Base-by-base conservation (phyloP, 2,888 invertebrate genomes). In the Pimpla rufipes region DNA sequence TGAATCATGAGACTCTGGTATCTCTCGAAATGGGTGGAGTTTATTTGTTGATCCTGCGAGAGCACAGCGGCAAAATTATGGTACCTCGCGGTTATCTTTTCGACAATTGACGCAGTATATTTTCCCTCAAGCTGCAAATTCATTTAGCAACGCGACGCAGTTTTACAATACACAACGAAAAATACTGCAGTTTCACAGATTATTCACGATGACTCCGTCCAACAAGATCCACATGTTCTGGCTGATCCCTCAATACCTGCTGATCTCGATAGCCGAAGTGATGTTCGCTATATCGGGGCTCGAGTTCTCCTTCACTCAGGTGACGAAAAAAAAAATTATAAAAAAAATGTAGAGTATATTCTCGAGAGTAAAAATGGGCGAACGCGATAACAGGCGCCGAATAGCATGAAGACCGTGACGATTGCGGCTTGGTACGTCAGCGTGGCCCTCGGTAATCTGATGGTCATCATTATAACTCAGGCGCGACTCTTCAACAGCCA, bases 371-470 rank as follows among this genome's bases (percentile, higher is more conserved):
- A 42, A 62, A 71, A 77, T 55, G 40, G 23, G 10, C 7, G 11
- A 37, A 42, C 70, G 3, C 42, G 57, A 79, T 64, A 7, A 85
- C 89, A 96, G 96, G 97, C 97, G 2, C 97, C 97, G 0, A 95
- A 95, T 88, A 96, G 96, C 84, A 97, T 98, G 97, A 97, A 97
- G 93, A 97, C 97, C 0, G 96, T 98, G 4, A 95, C 97, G 0
- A 96, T 97, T 89, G 97, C 97, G 0, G 95, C 96, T n/a, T 98
- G 97, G 97, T 95, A 97, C 88, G 93, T 97, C 85, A 97, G 97
- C 0, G 96, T 96, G 1, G 97, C 97, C 0, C 94, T 97, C 81
- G 98, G 98, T 2, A 97, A 98, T 91, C 93, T 97, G 29, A 95
- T 97, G 78, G 97, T 97, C 0, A 96, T 97, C 79, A 94, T 97